Evolutionary conservation across 2,113 vertebrate species (phyloP), one percentile per base, ranked within the genome.

Genomic region (Nyctibius bracteatus): DNA sequence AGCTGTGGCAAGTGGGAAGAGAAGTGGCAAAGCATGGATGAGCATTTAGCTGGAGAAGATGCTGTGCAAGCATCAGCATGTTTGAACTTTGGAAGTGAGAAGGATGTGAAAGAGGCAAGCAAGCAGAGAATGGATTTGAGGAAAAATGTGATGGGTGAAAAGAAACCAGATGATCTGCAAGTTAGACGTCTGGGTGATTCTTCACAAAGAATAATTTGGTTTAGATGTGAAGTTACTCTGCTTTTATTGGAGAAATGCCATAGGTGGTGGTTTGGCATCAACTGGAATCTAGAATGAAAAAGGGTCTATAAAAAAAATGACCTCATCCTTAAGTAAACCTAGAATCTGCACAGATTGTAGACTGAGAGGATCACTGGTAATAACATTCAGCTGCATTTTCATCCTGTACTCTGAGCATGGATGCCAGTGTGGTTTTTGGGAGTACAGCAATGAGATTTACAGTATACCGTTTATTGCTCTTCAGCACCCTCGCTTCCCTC

Each of bases 1-100:
- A 88, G 31, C 31, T 27, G 44, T 90, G 77, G 67, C 68, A 93
- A 85, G 90, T 90, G 90, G 91, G 49, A 95, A 96, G 73, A 79
- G 73, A 95, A 93, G 63, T 78, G 59, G 79, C 71, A 86, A 90
- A 90, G 85, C 55, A 70, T 73, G 71, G 89, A 70, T 83, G 55
- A 90, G 92, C 71, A 41, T 81, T 84, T 94, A 88, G 90, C 47
- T 89, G 44, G 86, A 75, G 91, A 61, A 44, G 57, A 35, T 67
- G 66, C 61, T 89, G 39, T 84, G 77, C 85, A 80, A 77, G 82
- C 39, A 71, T 88, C 86, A 71, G 47, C 39, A 12, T 54, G 47
- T 92, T 91, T 81, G 90, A 92, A 74, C 59, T 92, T 90, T 47
- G 44, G 24, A 92, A 84, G 61, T 81, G 68, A 92, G 63, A 88